Percentiles rank a stretch among this genome's conserved stretches.
Evolutionary conservation across 2,113 vertebrate genomes (phyloP).

Genomic region (Psammodynastes pulverulentus): DNA sequence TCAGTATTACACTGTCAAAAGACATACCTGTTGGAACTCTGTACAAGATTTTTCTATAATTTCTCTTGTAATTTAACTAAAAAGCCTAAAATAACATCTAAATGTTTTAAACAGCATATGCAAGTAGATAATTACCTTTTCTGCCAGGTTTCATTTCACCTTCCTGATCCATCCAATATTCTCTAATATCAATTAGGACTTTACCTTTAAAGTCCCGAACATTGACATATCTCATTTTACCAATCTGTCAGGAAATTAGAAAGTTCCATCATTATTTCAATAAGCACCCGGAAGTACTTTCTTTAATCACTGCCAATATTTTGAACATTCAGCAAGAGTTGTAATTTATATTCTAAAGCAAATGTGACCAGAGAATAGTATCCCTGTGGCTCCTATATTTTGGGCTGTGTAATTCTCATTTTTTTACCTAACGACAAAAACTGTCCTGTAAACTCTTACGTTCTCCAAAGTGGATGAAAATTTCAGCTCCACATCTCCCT

Average conservation of each 20-base stretch:
- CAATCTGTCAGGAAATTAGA: constrained; percentile 78
- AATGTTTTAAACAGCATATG: not conserved
- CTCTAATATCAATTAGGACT: constrained; percentile 93
- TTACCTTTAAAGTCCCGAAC: constrained; percentile 97
- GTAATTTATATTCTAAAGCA: constrained; percentile 42
- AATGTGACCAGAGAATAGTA: not conserved
- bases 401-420: not conserved
- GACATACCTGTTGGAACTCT: not conserved
- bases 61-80: not conserved
- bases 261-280: constrained; percentile 28
- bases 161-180: constrained; percentile 94
- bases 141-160: constrained; percentile 98
- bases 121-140: constrained; percentile 80
- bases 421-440: not conserved
- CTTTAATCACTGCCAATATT: constrained; percentile 3
- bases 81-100: not conserved
- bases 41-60: not conserved
- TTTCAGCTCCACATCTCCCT: not conserved
- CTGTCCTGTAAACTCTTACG: not conserved
- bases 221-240: constrained; percentile 94
- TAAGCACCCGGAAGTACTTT: constrained; percentile 11
- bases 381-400: not conserved
- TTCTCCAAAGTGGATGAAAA: constrained; percentile 9
- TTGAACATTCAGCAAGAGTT: not conserved
- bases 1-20: not conserved